Evolutionary conservation across 2,113 vertebrate species (phyloP).

Genomic region (Xenus cinereus): DNA sequence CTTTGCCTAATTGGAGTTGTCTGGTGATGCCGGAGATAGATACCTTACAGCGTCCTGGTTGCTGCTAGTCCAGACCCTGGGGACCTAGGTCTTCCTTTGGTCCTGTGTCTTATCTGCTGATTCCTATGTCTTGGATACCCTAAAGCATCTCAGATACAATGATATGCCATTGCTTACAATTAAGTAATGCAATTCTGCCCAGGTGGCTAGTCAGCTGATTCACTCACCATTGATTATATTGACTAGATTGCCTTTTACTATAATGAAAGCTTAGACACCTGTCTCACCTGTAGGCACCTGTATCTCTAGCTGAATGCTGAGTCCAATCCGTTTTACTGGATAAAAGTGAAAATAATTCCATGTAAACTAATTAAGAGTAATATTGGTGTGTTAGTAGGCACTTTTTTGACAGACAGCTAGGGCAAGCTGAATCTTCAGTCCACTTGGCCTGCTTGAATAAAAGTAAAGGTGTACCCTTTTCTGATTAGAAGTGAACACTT

Average conservation of each 20-base stretch:
- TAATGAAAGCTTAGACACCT: background rate
- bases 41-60: background rate
- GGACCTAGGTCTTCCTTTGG: background rate
- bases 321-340: background rate
- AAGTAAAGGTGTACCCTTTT: background rate
- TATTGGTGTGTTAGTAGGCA: background rate
- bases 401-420: background rate
- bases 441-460: background rate
- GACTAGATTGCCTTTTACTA: background rate
- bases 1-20: background rate
- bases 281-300: background rate
- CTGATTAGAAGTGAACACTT: background rate
- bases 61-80: background rate
- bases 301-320: background rate
- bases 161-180: background rate
- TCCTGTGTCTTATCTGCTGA: background rate
- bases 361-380: background rate
- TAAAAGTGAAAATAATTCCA: background rate
- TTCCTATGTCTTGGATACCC: background rate
- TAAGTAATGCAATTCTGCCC: background rate
- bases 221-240: background rate
- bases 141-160: background rate
- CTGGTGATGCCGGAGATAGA: background rate
- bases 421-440: background rate
- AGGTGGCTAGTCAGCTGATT: background rate